Percentiles rank a stretch among this genome's conserved stretches.
phyloP scores from a whole-genome alignment of 2,888 invertebrate genomes.

The Embidobia sp. region DNA sequence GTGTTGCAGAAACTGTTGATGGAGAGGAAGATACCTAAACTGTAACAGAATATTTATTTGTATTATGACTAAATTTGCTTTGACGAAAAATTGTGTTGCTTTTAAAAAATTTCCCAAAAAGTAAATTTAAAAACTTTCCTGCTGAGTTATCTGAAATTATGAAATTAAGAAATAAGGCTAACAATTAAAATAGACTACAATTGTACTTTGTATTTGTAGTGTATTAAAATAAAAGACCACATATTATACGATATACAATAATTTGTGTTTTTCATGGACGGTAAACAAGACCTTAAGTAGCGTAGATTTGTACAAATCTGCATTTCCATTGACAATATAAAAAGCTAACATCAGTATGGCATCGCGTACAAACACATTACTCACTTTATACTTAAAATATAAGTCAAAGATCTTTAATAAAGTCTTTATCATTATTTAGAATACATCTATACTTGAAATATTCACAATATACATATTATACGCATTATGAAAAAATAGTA shows the following conservation, averaged over 20 bases:
- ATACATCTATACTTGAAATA: constrained; percentile 12
- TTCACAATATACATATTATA: constrained; percentile 50
- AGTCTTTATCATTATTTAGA: not conserved
- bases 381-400: not conserved
- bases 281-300: constrained; percentile 39
- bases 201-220: too few relatives aligned
- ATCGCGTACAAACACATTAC: constrained; percentile 20
- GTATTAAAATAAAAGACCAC: constrained; percentile 66
- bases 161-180: too few relatives aligned
- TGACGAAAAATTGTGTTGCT: too few relatives aligned
- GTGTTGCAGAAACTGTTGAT: too few relatives aligned
- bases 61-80: too few relatives aligned
- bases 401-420: too few relatives aligned
- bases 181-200: too few relatives aligned
- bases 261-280: constrained; percentile 42
- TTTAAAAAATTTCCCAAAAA: too few relatives aligned
- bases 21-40: too few relatives aligned
- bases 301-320: constrained; percentile 41
- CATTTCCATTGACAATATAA: constrained; percentile 11
- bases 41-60: too few relatives aligned
- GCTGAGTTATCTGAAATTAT: too few relatives aligned
- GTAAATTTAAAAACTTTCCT: too few relatives aligned
- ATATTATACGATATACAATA: constrained; percentile 46
- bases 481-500: constrained; percentile 17
- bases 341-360: constrained; percentile 46